These are phyloP conservation scores for Phalacrocorax brasilianus DNA, from an alignment of 2,113 vertebrate species.

Conservation along the genomic window DNA sequence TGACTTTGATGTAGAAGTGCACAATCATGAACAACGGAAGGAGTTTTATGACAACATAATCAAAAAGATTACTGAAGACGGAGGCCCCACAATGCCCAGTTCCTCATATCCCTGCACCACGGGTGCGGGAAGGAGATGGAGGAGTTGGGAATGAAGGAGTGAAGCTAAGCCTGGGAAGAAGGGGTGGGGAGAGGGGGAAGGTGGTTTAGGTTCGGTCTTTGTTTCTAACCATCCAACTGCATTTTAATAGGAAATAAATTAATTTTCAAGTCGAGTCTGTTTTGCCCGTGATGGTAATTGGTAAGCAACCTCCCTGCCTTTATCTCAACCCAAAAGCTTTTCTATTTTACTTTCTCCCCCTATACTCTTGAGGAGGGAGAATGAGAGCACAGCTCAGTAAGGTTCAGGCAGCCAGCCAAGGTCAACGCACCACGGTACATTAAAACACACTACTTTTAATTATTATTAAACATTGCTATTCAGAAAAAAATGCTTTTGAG, in stretches of 20 bases:
- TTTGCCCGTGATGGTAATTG: neutral
- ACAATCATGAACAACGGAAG: neutral
- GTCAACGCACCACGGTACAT: neutral
- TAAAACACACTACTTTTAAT: neutral
- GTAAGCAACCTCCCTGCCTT: neutral
- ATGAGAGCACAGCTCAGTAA: neutral
- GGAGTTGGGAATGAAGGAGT: neutral
- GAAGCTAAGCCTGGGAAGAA: neutral
- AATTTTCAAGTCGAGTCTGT: neutral
- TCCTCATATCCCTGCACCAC: neutral
- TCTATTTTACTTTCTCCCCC: neutral
- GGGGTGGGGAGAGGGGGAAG: rapidly evolving
- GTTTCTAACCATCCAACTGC: neutral
- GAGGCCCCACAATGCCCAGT: no score
- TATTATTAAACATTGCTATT: neutral
- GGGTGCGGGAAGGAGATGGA: neutral
- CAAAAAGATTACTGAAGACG: neutral
- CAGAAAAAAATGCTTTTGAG: neutral
- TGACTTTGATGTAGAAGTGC: neutral
- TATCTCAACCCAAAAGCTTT: neutral
- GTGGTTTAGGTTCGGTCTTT: neutral
- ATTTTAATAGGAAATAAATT: neutral
- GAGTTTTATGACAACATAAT: neutral
- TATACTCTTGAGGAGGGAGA: neutral
- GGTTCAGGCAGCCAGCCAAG: neutral